These are phyloP conservation scores for Cetoscarus ocellatus DNA, from an alignment of 2,797 vertebrate species.

Conservation along the genomic window DNA sequence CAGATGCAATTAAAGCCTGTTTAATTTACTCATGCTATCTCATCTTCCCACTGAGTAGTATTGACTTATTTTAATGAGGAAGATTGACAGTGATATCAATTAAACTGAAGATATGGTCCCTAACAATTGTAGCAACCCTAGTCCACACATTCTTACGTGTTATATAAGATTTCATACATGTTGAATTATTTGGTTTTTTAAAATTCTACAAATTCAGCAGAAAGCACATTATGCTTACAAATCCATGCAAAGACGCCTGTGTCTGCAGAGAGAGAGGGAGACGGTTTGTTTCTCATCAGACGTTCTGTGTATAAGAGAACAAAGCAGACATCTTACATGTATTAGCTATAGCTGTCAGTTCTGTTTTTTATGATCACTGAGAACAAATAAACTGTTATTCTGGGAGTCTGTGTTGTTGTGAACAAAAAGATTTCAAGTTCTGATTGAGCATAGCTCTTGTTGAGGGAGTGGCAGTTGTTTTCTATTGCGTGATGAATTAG, in stretches of 20 bases:
- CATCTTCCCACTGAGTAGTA: too few species aligned
- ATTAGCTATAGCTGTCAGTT: constrained; percentile 1
- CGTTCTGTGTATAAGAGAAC: constrained; percentile 1
- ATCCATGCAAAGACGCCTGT: background rate
- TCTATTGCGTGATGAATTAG: constrained; percentile 31
- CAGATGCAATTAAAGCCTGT: too few species aligned
- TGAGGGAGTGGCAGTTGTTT: constrained; percentile 18
- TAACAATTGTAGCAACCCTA: too few species aligned
- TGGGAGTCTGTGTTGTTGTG: background rate
- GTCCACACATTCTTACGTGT: background rate
- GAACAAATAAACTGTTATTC: background rate
- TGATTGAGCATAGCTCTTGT: constrained; percentile 4
- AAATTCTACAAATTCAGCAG: constrained; percentile 5
- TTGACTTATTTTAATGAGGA: too few species aligned
- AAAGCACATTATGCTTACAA: constrained; percentile 13
- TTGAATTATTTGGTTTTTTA: constrained; percentile 2
- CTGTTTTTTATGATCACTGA: constrained; percentile 1
- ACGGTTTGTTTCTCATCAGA: constrained; percentile 4
- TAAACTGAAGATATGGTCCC: too few species aligned
- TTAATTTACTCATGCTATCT: too few species aligned
- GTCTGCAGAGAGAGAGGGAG: background rate
- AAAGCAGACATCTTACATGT: background rate
- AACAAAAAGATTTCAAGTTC: constrained; percentile 17
- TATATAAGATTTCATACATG: background rate
- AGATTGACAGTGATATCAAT: too few species aligned